Evolutionary conservation across 2,113 vertebrate genomes (phyloP), one percentile per base, ranked within the genome.

Genomic region (Corythoichthys intestinalis): DNA sequence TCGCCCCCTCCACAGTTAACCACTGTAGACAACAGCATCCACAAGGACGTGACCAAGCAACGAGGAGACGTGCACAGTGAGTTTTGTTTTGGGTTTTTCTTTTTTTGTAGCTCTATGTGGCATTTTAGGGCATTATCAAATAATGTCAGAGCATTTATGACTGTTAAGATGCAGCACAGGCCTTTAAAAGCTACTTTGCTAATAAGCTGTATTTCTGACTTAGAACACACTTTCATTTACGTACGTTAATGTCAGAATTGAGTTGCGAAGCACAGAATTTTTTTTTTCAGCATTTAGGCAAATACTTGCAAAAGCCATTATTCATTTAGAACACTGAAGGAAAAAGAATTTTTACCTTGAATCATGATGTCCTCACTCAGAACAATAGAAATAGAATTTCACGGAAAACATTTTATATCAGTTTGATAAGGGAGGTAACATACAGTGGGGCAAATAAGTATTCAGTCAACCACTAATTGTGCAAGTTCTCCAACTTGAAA

Each of bases 31-130:
- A 97, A 97, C 91, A 93, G 87, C 81, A 95, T 98, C 78, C 93
- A 93, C 69, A 90, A 90, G 66, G 94, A 96, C 38, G 91, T 90
- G 69, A 90, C 94, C 87, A 98, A 96, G 80, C 95, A 95, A 64
- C 91, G 97, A 88, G 97, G 97, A 37, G 97, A 99, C 28, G 97
- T 98, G 14, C 96, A 97, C 88, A 99, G 97, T 99, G 91, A 96
- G 97, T 65, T 52, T 2, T 38, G 54, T 34, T 59, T 20, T 46
- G 20, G 20, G 20, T 28, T 12, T 0, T 0, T 2, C 49, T n/a
- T 41, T 9, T 44, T 62, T 44, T 46, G 41, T 13, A 1, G n/a
- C 38, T n/a, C 38, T n/a, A 17, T 41, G 14, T 17, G 1, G 58
- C 34, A 41, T 46, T 58, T 10, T 59, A 41, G 12, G 5, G 2